Conservation (phyloP, 2,888 invertebrate genomes). For the Adelphocoris suturalis region DNA sequence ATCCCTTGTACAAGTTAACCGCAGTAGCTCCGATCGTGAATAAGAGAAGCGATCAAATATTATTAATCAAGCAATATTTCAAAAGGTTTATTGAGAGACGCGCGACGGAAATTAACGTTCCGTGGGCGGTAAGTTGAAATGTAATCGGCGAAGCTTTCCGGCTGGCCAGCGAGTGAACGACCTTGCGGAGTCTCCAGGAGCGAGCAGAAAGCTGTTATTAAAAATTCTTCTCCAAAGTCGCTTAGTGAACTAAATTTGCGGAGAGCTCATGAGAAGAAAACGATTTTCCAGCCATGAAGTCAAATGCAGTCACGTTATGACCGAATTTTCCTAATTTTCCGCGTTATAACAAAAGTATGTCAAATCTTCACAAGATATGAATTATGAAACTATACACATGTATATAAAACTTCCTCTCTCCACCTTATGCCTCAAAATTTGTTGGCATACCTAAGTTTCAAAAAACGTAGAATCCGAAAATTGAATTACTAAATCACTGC, state of each 20-base stretch:
- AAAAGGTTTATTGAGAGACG: background rate
- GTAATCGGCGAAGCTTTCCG: conserved; percentile 1
- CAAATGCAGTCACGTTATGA: no score
- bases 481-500: no score
- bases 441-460: no score
- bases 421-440: no score
- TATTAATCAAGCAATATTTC: conserved; percentile 14
- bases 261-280: background rate
- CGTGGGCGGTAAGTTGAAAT: conserved; percentile 29
- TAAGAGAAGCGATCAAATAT: background rate
- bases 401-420: no score
- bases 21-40: background rate
- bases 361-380: no score
- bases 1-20: background rate
- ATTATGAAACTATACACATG: no score
- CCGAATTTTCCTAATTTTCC: no score
- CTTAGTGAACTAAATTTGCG: conserved; percentile 1
- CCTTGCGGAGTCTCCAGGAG: background rate
- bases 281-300: no score
- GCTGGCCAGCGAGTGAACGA: conserved; percentile 6
- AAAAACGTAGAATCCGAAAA: no score
- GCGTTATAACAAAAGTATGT: no score
- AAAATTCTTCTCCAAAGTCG: conserved; percentile 6
- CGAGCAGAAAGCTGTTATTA: conserved; percentile 9
- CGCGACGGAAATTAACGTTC: conserved; percentile 37